phyloP scores from a whole-genome alignment of 2,113 vertebrate species.

The Protomyctophum bolini region DNA sequence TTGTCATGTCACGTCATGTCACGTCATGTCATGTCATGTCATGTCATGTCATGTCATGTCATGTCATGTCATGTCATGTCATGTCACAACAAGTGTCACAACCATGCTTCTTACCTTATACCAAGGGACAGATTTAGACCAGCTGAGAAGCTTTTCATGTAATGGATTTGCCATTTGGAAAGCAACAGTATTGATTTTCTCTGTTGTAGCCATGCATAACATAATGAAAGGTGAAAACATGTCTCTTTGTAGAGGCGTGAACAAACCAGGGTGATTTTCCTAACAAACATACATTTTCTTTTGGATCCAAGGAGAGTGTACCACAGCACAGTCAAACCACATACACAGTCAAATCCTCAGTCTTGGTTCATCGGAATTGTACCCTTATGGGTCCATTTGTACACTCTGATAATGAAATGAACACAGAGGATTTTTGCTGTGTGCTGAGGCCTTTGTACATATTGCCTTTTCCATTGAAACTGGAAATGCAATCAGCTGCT shows the following conservation, averaged over 20 bases:
- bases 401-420: too few species aligned
- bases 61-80: too few species aligned
- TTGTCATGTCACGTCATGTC: too few species aligned
- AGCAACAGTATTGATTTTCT: constrained; percentile 26
- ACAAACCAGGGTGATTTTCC: constrained; percentile 1
- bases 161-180: constrained; percentile 13
- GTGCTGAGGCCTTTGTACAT: neutral
- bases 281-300: neutral
- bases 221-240: neutral
- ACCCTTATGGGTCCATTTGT: too few species aligned
- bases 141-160: too few species aligned
- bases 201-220: constrained; percentile 12
- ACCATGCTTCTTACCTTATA: too few species aligned
- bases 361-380: neutral
- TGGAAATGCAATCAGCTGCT: constrained; percentile 11
- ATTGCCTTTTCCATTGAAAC: neutral
- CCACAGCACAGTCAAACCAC: too few species aligned
- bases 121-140: constrained; percentile 2
- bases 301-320: too few species aligned
- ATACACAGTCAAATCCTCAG: neutral
- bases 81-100: too few species aligned
- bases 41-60: too few species aligned
- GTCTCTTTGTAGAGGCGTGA: neutral
- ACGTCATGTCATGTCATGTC: too few species aligned
- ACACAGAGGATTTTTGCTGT: neutral